phyloP scores from a whole-genome alignment of 2,797 vertebrate genomes.

The Chelidonichthys spinosus region DNA sequence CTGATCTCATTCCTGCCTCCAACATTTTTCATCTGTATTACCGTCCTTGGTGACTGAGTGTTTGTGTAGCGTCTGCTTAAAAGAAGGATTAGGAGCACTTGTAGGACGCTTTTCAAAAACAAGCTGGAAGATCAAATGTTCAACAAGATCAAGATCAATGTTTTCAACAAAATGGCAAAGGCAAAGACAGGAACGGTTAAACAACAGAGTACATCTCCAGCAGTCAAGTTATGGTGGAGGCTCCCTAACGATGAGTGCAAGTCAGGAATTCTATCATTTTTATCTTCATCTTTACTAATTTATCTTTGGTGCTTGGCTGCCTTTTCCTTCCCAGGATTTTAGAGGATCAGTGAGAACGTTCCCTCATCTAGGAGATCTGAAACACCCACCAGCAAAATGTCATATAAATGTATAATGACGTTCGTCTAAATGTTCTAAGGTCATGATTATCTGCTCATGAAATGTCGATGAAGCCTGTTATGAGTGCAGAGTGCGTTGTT shows the following conservation, averaged over 20 bases:
- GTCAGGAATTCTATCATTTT: constrained; percentile 25
- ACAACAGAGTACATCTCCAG: constrained; percentile 33
- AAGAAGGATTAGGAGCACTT: constrained; percentile 66
- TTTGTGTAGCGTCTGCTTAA: constrained; percentile 56
- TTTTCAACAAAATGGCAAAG: constrained; percentile 59
- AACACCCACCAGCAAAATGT: constrained; percentile 64
- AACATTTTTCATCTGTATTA: constrained; percentile 62
- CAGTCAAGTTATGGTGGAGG: constrained; percentile 22
- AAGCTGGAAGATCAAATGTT: constrained; percentile 50
- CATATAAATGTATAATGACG: constrained; percentile 73
- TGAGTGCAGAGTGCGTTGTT: constrained; percentile 23
- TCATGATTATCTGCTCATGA: constrained; percentile 55
- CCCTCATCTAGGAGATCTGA: constrained; percentile 48
- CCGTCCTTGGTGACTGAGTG: constrained; percentile 51
- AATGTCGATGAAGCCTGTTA: constrained; percentile 61
- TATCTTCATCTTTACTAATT: constrained; percentile 42
- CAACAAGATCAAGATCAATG: too few species aligned
- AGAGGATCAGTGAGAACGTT: constrained; percentile 46
- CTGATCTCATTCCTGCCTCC: constrained; percentile 44
- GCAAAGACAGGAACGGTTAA: constrained; percentile 36
- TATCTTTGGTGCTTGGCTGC: constrained; percentile 30
- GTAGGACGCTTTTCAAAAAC: constrained; percentile 60
- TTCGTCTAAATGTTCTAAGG: constrained; percentile 61
- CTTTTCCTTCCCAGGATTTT: constrained; percentile 27
- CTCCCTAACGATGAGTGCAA: constrained; percentile 11